Conservation (phyloP, 2,888 invertebrate genomes). For the Meteorus colon region DNA sequence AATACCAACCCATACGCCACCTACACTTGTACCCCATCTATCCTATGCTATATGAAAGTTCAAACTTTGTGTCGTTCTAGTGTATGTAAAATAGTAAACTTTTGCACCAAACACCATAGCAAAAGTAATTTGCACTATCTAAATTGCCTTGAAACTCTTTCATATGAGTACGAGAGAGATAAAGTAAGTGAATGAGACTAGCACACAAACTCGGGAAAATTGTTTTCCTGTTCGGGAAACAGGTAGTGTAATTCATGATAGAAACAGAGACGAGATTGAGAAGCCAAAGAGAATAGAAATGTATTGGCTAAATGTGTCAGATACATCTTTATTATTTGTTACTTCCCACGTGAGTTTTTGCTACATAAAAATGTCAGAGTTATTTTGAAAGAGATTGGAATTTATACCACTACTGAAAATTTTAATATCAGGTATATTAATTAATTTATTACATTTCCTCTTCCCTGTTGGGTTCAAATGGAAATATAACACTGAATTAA, state of each 20-base stretch:
- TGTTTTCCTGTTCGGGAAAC: conserved; percentile 1
- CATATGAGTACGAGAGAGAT: too few relatives aligned
- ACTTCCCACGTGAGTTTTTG: neutral
- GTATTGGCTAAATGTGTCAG: neutral
- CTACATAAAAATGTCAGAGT: neutral
- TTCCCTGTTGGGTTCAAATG: too few relatives aligned
- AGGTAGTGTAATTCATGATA: neutral
- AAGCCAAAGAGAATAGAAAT: neutral
- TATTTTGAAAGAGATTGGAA: too few relatives aligned
- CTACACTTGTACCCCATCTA: neutral
- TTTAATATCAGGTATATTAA: neutral
- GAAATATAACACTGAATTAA: too few relatives aligned
- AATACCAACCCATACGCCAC: neutral
- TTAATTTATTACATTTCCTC: neutral
- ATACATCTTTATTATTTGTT: neutral
- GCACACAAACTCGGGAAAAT: neutral
- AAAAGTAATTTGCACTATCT: conserved; percentile 5
- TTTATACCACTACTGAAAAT: neutral
- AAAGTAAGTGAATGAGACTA: too few relatives aligned
- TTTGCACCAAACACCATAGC: neutral
- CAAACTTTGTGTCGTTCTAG: neutral
- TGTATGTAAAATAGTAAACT: neutral
- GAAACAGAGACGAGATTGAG: neutral
- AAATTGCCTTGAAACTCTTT: neutral
- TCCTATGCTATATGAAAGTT: neutral